Evolutionary conservation across 2,113 vertebrate genomes (phyloP), one percentile per base, ranked within the genome.

Genomic region (Rhinoptilus africanus): DNA sequence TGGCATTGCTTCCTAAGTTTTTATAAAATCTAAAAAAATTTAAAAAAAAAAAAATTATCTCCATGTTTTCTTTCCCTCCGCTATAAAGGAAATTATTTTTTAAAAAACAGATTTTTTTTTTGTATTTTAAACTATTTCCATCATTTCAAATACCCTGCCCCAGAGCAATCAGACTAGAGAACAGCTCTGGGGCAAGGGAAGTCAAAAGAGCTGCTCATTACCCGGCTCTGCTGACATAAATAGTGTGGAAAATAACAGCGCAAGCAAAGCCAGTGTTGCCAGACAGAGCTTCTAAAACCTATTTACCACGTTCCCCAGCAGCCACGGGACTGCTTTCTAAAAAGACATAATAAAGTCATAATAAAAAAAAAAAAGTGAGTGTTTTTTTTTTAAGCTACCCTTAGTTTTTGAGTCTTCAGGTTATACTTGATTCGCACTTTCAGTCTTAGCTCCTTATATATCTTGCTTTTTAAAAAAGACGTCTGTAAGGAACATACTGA

Each of bases 21-120:
- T 43, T 67, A 50, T 18, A 68, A 72, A 56, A 88, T 32, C 22
- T 26, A 13, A 63, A 53, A 71, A 59, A 63, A 41, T 8, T 18
- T 18, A 7, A 56, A 8, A 17, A 23, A 34, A 1, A 10, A 0
- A 4, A 16, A 1, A 35, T 28, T 37, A 39, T 12, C 2, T 3
- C 30, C 19, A 8, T 39, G 14, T 32, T 83, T 60, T 56, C 34
- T 57, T 64, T 23, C 48, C 27, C 13, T 73, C 10, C 2, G 24
- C 17, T 73, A 14, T 15, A 5, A 69, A 48, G 45, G 21, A 62
- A 92, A 86, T 13, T 10, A 35, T 30, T 18, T 6, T 62, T 69
- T 1, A 32, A 51, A 43, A 9, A 34, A 30, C 10, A 35, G 2
- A 41, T 12, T 21, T 57, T 7, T 15, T 88, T 12, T 21, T 28